Base-by-base conservation (phyloP, 2,113 vertebrate genomes). In the Paradoxurus hermaphroditus region DNA sequence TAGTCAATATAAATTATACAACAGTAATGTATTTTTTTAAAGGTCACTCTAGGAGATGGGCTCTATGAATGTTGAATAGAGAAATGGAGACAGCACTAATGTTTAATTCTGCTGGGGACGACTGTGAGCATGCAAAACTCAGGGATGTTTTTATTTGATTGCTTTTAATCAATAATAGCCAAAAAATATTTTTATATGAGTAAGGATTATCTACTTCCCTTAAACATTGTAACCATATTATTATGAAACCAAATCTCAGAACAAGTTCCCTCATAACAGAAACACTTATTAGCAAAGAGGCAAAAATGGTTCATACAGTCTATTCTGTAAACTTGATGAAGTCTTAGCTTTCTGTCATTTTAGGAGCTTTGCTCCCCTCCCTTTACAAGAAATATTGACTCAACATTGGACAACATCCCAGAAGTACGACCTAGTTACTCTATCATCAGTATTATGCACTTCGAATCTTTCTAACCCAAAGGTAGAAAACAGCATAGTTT, bases 231-330 rank as follows among this genome's bases (percentile, higher is more conserved):
- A 93, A 68, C 21, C 77, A 88, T 14, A 46, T 81, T 97, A 85
- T 83, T 85, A 93, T n/a, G 46, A 91, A 95, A 87, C 75, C 79
- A 94, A 94, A 1, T 90, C 78, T 89, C 31, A 86, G 67, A 86
- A 68, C 0, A 83, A 56, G 10, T 2, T 92, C 36, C 87, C 9
- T 93, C 68, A 78, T 41, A 78, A 93, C 4, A 53, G 29, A 62
- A 49, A 86, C 46, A 92, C 44, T 83, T 90, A 81, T 73, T 94
- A 91, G 16, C 44, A 78, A 93, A 78, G 68, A 95, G 31, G 18
- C 44, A 93, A 79, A 86, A 70, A 87, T 73, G 13, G 56, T 63
- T 96, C 53, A 46, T 51, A 49, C 3, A 62, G 23, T 65, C 46
- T 96, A n/a, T 86, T 92, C 34, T 89, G 5, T 62, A 96, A 91